Conservation (phyloP, 2,113 vertebrate genomes). For the Sprattus sprattus region DNA sequence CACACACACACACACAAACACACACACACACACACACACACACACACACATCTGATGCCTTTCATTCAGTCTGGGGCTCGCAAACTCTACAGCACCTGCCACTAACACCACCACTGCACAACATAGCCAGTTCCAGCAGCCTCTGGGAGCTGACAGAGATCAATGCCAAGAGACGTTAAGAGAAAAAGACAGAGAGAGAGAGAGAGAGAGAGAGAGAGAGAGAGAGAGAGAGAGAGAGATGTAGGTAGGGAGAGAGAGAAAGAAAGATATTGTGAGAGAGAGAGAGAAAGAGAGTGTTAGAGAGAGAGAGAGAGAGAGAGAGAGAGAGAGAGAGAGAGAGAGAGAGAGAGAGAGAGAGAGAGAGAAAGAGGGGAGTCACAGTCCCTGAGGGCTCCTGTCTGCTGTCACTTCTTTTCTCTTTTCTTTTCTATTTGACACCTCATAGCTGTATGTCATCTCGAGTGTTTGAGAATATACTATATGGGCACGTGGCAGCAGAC, state of each 20-base stretch:
- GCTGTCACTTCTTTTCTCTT: background rate
- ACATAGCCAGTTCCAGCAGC: constrained; percentile 1
- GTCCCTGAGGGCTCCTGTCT: constrained; percentile 5
- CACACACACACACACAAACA: constrained; percentile 4
- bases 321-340: background rate
- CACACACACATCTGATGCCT: background rate
- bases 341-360: background rate
- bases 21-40: background rate
- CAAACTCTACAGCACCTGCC: constrained; percentile 25
- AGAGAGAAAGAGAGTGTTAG: no score
- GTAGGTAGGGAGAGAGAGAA: background rate
- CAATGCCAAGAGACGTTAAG: background rate
- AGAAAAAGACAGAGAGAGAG: background rate
- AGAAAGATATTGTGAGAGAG: background rate
- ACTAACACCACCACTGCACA: constrained; percentile 25
- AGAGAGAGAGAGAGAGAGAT: background rate
- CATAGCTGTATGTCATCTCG: constrained; percentile 8
- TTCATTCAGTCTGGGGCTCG: background rate
- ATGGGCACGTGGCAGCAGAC: background rate
- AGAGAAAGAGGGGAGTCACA: background rate
- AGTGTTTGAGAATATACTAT: background rate
- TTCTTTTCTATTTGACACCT: background rate
- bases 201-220: background rate
- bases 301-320: no score
- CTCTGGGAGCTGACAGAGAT: constrained; percentile 4